A percentile compares a stretch with the other conserved stretches of the same genome.
Conservation (phyloP, 2,888 invertebrate genomes). For the Diaperis boleti region DNA sequence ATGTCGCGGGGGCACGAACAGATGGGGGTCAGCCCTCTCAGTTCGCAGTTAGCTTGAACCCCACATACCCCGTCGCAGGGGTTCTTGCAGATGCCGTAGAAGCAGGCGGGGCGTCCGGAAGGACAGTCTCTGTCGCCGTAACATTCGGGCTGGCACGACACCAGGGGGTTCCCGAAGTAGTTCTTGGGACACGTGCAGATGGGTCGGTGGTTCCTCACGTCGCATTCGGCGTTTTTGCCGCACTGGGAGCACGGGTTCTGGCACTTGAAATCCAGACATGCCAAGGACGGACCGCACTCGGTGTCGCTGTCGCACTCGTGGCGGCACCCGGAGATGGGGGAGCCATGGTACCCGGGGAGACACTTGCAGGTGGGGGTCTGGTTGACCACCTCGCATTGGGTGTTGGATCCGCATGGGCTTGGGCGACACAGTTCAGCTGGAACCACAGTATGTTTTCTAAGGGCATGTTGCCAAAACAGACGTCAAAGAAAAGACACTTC, state of each 20-base stretch:
- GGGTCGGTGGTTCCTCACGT: slow-evolving; percentile 80
- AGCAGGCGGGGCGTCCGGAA: slow-evolving; percentile 80
- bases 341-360: slow-evolving; percentile 80
- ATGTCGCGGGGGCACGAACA: slow-evolving; percentile 89
- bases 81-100: slow-evolving; percentile 84
- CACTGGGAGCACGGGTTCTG: slow-evolving; percentile 81
- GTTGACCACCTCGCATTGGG: slow-evolving; percentile 83
- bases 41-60: slow-evolving; percentile 81
- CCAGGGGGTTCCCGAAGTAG: slow-evolving; percentile 82
- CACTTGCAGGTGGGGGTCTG: slow-evolving; percentile 85
- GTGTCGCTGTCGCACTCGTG: slow-evolving; percentile 86
- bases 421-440: slow-evolving; percentile 87
- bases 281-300: slow-evolving; percentile 78
- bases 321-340: slow-evolving; percentile 81
- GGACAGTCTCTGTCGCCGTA: slow-evolving; percentile 85
- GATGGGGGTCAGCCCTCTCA: slow-evolving; percentile 83
- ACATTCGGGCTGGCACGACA: slow-evolving; percentile 85
- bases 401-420: slow-evolving; percentile 84
- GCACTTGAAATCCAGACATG: slow-evolving; percentile 82
- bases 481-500: no score
- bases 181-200: slow-evolving; percentile 80
- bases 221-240: slow-evolving; percentile 83
- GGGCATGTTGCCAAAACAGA: no score
- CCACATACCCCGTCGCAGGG: slow-evolving; percentile 88
- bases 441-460: no score